Base-by-base conservation (phyloP, 2,113 vertebrate genomes). In the Struthidea cinerea region DNA sequence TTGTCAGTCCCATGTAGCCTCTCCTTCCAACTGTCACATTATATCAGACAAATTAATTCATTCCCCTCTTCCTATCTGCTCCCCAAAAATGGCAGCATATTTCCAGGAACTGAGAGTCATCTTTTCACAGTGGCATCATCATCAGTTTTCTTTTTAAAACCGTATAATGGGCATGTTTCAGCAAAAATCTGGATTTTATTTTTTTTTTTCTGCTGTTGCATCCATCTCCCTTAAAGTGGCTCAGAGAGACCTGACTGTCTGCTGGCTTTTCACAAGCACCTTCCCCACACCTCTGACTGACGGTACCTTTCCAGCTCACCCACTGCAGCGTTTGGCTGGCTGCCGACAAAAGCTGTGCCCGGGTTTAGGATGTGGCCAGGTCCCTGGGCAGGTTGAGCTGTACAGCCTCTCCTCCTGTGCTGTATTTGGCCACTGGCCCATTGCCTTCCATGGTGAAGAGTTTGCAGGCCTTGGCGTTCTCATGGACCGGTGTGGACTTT, bases 361-460 rank as follows among this genome's bases (percentile, higher is more conserved):
- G 5, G 61, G 32, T 68, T 95, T 98, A 98, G 87, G 97, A 97
- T 28, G 96, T 69, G 1, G 92, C 80, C 59, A 94, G 42, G 71
- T 98, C 98, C 84, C 96, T 96, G 88, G 98, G 98, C 87, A 98
- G 90, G 94, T 98, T 97, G 93, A 98, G 97, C 87, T 96, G 97
- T 68, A 97, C 93, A 0, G 86, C 94, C 35, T 98, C 97, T 9
- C 92, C 93, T 59, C 95, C 96, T 1, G 97, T 53, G 33, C 68
- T 95, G 55, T 97, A 97, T 59, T 97, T 94, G 17, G 96, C 98
- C 10, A 74, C 96, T 0, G 96, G 96, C 27, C 97, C 97, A 0
- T 98, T 98, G 88, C 94, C 94, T 42, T 98, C 98, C 97, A 98
- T 98, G 65, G 98, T 96, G 81, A 97, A 65, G 80, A 97, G 93